Evolutionary conservation across 37 sponge, comb jelly and placozoan genomes (phyloP).

Genomic region (Haliclona indistincta): DNA sequence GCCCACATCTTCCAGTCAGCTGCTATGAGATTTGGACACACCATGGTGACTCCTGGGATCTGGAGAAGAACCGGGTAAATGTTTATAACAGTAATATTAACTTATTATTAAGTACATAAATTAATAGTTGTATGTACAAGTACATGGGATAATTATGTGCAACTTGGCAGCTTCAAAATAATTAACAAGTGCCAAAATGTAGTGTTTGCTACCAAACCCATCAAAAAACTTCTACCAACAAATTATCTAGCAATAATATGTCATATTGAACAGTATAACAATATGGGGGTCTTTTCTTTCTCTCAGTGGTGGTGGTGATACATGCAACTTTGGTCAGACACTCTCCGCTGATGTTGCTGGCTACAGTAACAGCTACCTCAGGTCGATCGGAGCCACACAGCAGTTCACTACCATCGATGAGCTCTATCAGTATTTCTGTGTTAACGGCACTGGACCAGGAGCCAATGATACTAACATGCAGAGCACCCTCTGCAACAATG

Average conservation of each 20-base stretch:
- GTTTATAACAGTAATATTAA: too few relatives aligned
- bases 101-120: too few relatives aligned
- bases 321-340: slow-evolving; percentile 4
- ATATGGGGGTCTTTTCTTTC: too few relatives aligned
- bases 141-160: too few relatives aligned
- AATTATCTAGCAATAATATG: too few relatives aligned
- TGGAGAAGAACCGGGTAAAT: slow-evolving; percentile 66
- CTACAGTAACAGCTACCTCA: background rate
- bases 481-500: background rate
- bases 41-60: slow-evolving; percentile 92
- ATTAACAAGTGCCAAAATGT: too few relatives aligned
- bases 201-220: too few relatives aligned
- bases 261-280: too few relatives aligned
- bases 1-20: slow-evolving; percentile 94
- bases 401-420: background rate
- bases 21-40: slow-evolving; percentile 97
- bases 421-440: background rate
- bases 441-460: background rate
- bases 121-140: too few relatives aligned
- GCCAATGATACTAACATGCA: background rate
- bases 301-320: background rate
- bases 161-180: too few relatives aligned
- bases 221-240: too few relatives aligned
- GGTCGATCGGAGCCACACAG: background rate
- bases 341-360: slow-evolving; percentile 3